These are phyloP conservation scores for Creontiades dilutus DNA, from an alignment of 2,888 invertebrate genomes.

Conservation along the genomic window DNA sequence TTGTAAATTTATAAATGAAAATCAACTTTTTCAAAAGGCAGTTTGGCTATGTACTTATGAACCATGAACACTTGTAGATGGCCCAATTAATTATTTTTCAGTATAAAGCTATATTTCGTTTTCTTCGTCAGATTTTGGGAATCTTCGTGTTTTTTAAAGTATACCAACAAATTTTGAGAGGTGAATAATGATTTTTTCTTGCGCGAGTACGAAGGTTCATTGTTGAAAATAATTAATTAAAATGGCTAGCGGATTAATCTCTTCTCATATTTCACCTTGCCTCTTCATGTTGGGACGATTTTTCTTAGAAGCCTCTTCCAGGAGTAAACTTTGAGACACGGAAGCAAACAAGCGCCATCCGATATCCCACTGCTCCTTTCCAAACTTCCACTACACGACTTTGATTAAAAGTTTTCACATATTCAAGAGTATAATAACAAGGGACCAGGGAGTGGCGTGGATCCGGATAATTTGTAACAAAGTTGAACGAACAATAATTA, in stretches of 20 bases:
- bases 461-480: background rate
- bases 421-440: background rate
- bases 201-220: no score
- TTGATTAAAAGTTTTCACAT: constrained; percentile 29
- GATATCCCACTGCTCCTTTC: background rate
- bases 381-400: background rate
- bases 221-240: no score
- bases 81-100: no score
- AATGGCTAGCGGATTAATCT: background rate
- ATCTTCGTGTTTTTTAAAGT: no score
- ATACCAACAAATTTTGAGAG: no score
- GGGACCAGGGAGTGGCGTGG: background rate
- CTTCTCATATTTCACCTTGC: background rate
- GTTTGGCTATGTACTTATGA: no score
- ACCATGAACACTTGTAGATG: no score
- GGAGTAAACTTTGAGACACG: constrained; percentile 6
- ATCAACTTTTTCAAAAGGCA: no score
- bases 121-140: no score
- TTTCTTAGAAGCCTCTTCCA: background rate
- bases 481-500: constrained; percentile 4
- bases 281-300: background rate
- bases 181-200: no score
- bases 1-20: no score
- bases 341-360: constrained; percentile 11
- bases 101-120: no score